Evolutionary conservation across 2,888 invertebrate species (phyloP), one percentile per base, ranked within the genome.

Genomic region (Brachypalpus laphriformis): DNA sequence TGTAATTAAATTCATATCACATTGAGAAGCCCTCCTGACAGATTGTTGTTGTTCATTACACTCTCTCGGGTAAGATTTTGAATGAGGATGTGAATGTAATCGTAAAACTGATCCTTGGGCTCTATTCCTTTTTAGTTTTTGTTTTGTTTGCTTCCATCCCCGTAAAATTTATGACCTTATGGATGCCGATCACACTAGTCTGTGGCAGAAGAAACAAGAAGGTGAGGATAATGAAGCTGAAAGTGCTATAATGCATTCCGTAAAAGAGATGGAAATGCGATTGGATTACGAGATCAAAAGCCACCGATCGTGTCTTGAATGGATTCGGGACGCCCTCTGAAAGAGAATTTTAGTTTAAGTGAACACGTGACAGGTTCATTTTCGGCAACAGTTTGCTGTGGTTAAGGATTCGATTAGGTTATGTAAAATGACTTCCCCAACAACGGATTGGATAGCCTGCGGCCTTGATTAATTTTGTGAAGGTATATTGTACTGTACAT

Each of bases 1-100:
- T 54, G 80, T 70, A 68, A 45, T 82, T 76, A 68, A 75, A 75
- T 75, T 81, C 63, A 71, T 63, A 78, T 65, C 71, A 65, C 71
- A 47, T 54, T 68, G 34, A 42, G 59, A 54, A 28, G 5, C 9
- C 37, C 37, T 71, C 71, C 63, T 25, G 47, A 56, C 61, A 37
- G 77, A 68, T 71, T 78, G 77, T 63, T 78, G 77, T 34, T 34
- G 34, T 77, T 72, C 57, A 57, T 81, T 81, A 81, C 74, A 63
- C 82, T 76, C 57, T 63, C 49, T 63, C 22, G 2, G 20, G 22
- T n/a, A 14, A 63, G 14, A 74, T 22, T 54, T 45, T 70, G 63
- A 63, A 63, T 71, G 71, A 71, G 71, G 63, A 78, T 71, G 78
- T 63, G 78, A 78, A 71, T 78, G 40, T 42, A 66, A 72, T 82